Evolutionary conservation across 2,888 invertebrate genomes (phyloP), one percentile per base, ranked within the genome.

Genomic region (Julus scanicus): DNA sequence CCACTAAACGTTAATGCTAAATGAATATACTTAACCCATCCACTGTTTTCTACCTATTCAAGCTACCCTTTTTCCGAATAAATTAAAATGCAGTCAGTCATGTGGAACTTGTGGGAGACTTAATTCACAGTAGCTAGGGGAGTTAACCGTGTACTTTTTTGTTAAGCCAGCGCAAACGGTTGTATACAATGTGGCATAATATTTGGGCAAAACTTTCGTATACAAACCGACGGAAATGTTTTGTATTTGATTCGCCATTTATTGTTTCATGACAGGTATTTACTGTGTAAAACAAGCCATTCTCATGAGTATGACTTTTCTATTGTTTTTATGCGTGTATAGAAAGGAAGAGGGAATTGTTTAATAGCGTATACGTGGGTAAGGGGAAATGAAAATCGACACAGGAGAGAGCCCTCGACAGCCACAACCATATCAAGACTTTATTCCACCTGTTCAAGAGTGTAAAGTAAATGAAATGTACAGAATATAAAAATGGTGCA

Each of bases 261-360:
- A 40, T 84, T 84, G 84, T 84, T 84, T 40, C 84, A 84, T 84
- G 84, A 84, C 84, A 84, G 84, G 48, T 84, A 84, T 84, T 84
- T 71, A 29, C 71, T 71, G 71, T 71, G 71, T 71, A 20, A 71
- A 71, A 71, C 71, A 71, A 71, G 71, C 71, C 71, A 71, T 71
- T 71, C 71, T 71, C 71, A 71, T 71, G 71, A 71, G 29, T 71
- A 71, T n/a, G 71, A 20, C 71, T 29, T 71, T 29, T 71, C 29
- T 29, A 71, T 71, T 71, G 71, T 71, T 71, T 71, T 71, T 71
- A 71, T 71, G 71, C 71, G 71, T 71, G 71, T 71, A 15, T 63
- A 71, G 71, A 20, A 71, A 63, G n/a, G n/a, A 71, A 71, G 71
- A 29, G 71, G 71, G 71, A 20, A 71, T 71, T 71, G 71, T 71